Base-by-base conservation (phyloP, 2,888 invertebrate species). In the Drosophila vallismaia region DNA sequence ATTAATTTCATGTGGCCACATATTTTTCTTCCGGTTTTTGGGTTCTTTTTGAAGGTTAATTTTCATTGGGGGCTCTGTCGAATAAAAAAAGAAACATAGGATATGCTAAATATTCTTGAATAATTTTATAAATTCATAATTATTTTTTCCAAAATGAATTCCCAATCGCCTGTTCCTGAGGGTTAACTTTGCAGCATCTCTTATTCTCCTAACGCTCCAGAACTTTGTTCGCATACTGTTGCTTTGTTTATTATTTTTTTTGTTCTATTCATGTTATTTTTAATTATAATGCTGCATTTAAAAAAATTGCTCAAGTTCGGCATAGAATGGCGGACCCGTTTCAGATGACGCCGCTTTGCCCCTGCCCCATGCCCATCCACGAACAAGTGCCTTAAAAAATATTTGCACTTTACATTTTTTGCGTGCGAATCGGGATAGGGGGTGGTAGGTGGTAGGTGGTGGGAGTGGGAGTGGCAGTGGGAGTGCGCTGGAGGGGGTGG, bases 381-480 rank as follows among this genome's bases (percentile, higher is more conserved):
- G 50, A 29, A 66, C 79, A 74, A 87, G 70, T 79, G 77, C 73
- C 75, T 77, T 80, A 53, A 82, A 84, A 85, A 60, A 70, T 48
- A 62, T 73, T 71, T 81, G 71, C 75, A 83, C 84, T 86, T 86
- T 77, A 86, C 80, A 86, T 88, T 86, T 82, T 82, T 82, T 82
- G 88, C 82, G 82, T 82, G 82, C 73, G 84, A 74, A 76, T 74
- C 67, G 70, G 79, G 78, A 66, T 64, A 58, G 60, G 60, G 54
- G 58, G 53, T 57, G 66, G 72, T 54, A 53, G 49, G 12, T 36
- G 26, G 3, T 9, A n/a, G 26, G 33, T 4, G 50, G 14, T 12
- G 31, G 24, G 19, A 12, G 28, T 19, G 3, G 8, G 53, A 36
- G 7, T 42, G 9, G 19, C 9, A 19, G 7, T 19, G 38, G 51